phyloP scores from a whole-genome alignment of 2,113 vertebrate genomes.

The Echinops telfairi region DNA sequence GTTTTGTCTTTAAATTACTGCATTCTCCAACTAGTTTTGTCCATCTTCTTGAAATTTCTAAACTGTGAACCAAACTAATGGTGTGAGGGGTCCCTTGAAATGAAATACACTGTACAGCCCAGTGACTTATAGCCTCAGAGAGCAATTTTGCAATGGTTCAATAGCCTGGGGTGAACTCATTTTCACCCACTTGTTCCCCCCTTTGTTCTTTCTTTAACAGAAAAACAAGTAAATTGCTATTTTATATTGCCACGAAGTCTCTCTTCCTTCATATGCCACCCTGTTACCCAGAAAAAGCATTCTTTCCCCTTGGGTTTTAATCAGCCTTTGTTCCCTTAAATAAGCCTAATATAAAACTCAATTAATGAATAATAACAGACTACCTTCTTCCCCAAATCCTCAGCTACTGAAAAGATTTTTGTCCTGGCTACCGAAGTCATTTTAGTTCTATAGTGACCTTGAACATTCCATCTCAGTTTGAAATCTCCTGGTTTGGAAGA shows the following conservation, averaged over 20 bases:
- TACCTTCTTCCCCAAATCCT: not conserved
- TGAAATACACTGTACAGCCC: slow-evolving; percentile 35
- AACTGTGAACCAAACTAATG: slow-evolving; percentile 44
- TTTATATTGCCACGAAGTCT: slow-evolving; percentile 32
- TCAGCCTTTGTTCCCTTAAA: slow-evolving; percentile 17
- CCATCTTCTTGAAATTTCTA: slow-evolving; percentile 57
- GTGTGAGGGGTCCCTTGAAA: slow-evolving; percentile 43
- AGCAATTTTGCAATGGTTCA: slow-evolving; percentile 52
- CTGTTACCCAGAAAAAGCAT: slow-evolving; percentile 40
- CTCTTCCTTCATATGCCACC: slow-evolving; percentile 51
- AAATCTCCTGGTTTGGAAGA: slow-evolving; percentile 42
- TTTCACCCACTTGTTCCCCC: not conserved
- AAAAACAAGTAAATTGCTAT: slow-evolving; percentile 53
- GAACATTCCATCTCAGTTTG: slow-evolving; percentile 8
- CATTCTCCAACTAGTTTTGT: slow-evolving; percentile 56
- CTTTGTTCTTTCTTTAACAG: not conserved
- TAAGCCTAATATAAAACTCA: slow-evolving; percentile 39
- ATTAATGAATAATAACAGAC: not conserved
- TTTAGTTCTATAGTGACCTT: slow-evolving; percentile 20
- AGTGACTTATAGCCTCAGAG: slow-evolving; percentile 51
- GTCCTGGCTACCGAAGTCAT: not conserved
- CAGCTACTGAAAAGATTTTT: slow-evolving; percentile 1
- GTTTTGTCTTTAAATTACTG: slow-evolving; percentile 29
- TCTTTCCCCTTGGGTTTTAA: slow-evolving; percentile 43
- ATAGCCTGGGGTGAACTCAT: slow-evolving; percentile 45